phyloP scores from a whole-genome alignment of 2,113 vertebrate genomes.

The Lepisosteus osseus region DNA sequence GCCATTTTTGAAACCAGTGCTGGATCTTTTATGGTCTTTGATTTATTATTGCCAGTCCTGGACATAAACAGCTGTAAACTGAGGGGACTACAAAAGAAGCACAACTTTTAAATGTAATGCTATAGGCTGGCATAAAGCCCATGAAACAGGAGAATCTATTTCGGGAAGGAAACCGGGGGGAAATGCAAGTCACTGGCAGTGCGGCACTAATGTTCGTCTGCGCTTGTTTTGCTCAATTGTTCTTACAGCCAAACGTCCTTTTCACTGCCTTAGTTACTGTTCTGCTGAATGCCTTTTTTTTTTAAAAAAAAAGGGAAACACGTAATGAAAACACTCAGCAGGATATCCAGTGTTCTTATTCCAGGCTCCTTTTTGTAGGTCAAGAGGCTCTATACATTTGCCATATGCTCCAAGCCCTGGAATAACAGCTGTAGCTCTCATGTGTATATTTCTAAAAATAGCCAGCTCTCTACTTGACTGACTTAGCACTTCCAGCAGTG shows the following conservation, averaged over 20 bases:
- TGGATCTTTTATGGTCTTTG: too few species aligned
- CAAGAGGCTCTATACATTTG: neutral
- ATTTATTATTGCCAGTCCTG: too few species aligned
- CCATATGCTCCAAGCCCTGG: neutral
- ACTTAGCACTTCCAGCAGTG: slow-evolving; percentile 33
- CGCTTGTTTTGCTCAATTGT: neutral
- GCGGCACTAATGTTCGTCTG: neutral
- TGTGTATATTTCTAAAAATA: slow-evolving; percentile 34
- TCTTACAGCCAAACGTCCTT: neutral
- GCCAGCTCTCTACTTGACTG: slow-evolving; percentile 28
- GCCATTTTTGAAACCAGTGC: too few species aligned
- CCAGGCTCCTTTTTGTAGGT: neutral
- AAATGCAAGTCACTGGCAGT: neutral
- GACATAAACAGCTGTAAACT: too few species aligned
- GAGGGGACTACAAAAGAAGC: too few species aligned
- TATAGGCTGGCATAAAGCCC: too few species aligned
- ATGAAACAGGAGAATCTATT: too few species aligned
- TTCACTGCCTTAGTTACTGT: neutral
- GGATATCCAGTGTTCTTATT: neutral
- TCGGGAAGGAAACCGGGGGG: too few species aligned
- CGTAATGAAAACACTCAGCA: neutral
- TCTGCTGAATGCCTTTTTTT: neutral
- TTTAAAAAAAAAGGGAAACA: neutral
- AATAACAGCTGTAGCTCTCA: slow-evolving; percentile 25
- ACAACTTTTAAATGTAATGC: too few species aligned